phyloP scores from a whole-genome alignment of 2,888 invertebrate genomes.

The Pollenia labialis region DNA sequence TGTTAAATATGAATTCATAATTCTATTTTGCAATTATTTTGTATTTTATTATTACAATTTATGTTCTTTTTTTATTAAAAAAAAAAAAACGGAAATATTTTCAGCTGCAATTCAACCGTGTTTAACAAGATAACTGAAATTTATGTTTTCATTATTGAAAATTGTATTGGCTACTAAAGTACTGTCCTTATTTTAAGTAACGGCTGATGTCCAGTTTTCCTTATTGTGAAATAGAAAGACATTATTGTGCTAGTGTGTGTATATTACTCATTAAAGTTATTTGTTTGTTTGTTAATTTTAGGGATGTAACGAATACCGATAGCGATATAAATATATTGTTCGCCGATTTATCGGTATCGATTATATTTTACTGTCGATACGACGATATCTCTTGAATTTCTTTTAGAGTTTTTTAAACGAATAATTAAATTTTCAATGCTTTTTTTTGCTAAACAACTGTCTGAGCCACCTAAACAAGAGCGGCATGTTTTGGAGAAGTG shows the following conservation, averaged over 20 bases:
- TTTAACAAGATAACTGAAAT: constrained; percentile 10
- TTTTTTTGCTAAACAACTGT: too few relatives aligned
- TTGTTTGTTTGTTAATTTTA: too few relatives aligned
- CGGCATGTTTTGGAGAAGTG: too few relatives aligned
- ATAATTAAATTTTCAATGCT: too few relatives aligned
- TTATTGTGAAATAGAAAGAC: neutral
- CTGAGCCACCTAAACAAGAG: too few relatives aligned
- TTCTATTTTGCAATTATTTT: neutral
- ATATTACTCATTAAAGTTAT: neutral
- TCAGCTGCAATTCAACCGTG: constrained; percentile 1
- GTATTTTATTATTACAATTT: neutral
- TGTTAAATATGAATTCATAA: constrained; percentile 48
- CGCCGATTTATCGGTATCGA: too few relatives aligned
- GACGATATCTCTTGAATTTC: too few relatives aligned
- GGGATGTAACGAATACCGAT: too few relatives aligned
- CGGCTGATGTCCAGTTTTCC: constrained; percentile 19
- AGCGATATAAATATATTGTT: too few relatives aligned
- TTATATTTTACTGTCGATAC: too few relatives aligned
- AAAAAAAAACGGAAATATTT: neutral
- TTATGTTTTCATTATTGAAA: constrained; percentile 39
- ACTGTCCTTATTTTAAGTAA: constrained; percentile 35
- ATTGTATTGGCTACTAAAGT: constrained; percentile 53
- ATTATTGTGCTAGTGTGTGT: neutral
- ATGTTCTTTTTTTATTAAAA: neutral
- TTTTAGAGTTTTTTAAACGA: too few relatives aligned